Evolutionary conservation across 2,113 vertebrate genomes (phyloP), one percentile per base, ranked within the genome.

Genomic region (Carassius gibelio): DNA sequence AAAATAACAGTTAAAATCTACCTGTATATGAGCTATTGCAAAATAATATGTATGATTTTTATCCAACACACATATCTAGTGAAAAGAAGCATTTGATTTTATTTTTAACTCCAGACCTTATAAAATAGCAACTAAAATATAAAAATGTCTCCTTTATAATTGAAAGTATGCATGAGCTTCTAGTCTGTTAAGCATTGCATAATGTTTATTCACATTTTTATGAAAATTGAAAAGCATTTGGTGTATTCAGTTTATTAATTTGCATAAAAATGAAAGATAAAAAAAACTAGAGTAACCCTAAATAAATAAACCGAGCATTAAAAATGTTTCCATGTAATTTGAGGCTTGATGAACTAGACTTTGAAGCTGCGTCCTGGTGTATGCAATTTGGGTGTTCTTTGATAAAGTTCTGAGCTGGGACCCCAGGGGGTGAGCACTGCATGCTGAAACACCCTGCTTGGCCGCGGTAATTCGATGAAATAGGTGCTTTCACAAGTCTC

Each of bases 291-390:
- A 76, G 14, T 52, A 14, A 55, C 3, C 10, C 8, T 52, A 52
- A 68, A 68, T 69, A 34, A 69, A 36, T 52, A 36, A 69, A 36
- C 48, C 19, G 14, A 55, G 1, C 10, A 30, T 50, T 81, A 17
- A 66, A 81, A 81, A 66, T 30, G 57, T 19, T 34, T 45, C 77
- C 57, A 62, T 80, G 45, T 82, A 26, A 82, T 82, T 55, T 52
- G 64, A 82, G 62, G 19, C 64, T 19, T 23, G 1, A 17, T 1
- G 61, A 45, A 64, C 8, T 52, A 68, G 61, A 81, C 61, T 81
- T 66, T 45, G 42, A 82, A 69, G 62, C 80, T 36, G 80, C 2
- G 1, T 81, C 79, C 23, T 68, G 42, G 79, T 68, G 42, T 42
- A 42, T 80, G 57, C 42, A 50, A 21, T 81, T 80, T 81, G 68